Evolutionary conservation across 2,888 invertebrate genomes (phyloP).

Genomic region (Heteromurus nitidus): DNA sequence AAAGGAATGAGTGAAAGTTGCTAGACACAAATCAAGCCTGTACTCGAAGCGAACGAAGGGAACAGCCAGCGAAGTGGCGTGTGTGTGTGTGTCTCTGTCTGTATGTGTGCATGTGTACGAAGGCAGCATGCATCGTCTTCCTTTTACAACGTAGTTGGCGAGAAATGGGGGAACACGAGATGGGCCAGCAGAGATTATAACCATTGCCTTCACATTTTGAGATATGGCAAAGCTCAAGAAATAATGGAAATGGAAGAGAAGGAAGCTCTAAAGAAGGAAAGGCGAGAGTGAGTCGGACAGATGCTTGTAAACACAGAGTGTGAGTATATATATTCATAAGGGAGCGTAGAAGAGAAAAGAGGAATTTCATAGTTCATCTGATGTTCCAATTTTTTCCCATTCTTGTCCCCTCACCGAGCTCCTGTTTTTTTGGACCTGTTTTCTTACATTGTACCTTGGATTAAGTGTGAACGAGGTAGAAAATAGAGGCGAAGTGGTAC

Average conservation of each 20-base stretch:
- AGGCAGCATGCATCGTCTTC: background rate
- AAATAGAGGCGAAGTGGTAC: conserved; percentile 35
- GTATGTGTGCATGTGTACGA: conserved; percentile 5
- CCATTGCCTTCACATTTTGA: conserved; percentile 11
- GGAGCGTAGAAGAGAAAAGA: background rate
- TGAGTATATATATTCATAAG: background rate
- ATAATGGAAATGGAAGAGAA: no score
- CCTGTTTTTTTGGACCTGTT: conserved; percentile 11
- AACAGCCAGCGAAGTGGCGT: background rate
- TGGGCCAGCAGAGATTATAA: conserved; percentile 33
- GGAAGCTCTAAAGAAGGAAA: background rate
- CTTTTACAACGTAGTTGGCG: background rate
- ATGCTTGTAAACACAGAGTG: conserved; percentile 4
- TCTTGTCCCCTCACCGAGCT: conserved; percentile 1
- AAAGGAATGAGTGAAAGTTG: conserved; percentile 18
- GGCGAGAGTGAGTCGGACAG: conserved; percentile 5
- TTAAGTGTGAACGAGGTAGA: conserved; percentile 12
- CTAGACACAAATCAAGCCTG: conserved; percentile 22
- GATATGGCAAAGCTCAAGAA: no score
- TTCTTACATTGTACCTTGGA: background rate
- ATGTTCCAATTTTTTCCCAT: conserved; percentile 4
- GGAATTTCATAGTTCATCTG: conserved; percentile 22
- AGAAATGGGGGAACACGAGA: conserved; percentile 68
- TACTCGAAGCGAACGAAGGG: background rate
- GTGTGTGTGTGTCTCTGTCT: no score